Base-by-base conservation (phyloP, 2,797 vertebrate genomes). In the Cynodonichthys magdalenae region DNA sequence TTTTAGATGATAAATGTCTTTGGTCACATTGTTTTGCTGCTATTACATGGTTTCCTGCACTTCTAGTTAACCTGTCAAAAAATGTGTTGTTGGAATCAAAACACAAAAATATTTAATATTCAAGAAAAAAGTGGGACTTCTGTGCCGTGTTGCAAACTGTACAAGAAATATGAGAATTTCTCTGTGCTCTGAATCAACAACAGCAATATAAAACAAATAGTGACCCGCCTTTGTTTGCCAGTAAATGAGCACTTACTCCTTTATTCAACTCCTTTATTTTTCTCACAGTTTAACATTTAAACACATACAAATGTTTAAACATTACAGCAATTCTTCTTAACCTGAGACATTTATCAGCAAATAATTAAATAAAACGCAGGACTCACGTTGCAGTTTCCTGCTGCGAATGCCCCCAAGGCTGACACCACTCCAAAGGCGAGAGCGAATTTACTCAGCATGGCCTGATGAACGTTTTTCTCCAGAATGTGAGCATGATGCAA, bases 311-410 rank as follows among this genome's bases (percentile, higher is more conserved):
- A 46, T 18, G 6, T 18, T 44, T 44, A 15, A 44, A 44, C 1
- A 34, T 10, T 34, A 2, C 17, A 15, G 42, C 36, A 17, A 19
- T 34, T 15, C 19, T 15, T 15, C 1, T 11, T 17, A 5, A 17
- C 6, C 36, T 14, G 10, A 39, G 36, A 39, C 12, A 12, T 7
- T 14, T 11, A 39, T 14, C 36, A 39, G 11, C 12, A 39, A 39
- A 14, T 14, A 39, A 31, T 6, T 7, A 31, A 3, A 39, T 39
- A 11, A 50, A 45, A 9, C 36, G 36, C n/a, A 20, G 6, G 59
- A 87, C 93, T 92, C 86, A 94, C 94, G 10, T 94, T 94, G 59
- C 92, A 94, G 85, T 94, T 94, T 56, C 92, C 94, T 52, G 92
- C 92, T 10, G 75, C 1, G 14, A 94, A 94, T 0, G 92, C 87